Evolutionary conservation across 1,140 invertebrate species (phyloP), one percentile per base, ranked within the genome.

Genomic region (Saxidomus purpurata): DNA sequence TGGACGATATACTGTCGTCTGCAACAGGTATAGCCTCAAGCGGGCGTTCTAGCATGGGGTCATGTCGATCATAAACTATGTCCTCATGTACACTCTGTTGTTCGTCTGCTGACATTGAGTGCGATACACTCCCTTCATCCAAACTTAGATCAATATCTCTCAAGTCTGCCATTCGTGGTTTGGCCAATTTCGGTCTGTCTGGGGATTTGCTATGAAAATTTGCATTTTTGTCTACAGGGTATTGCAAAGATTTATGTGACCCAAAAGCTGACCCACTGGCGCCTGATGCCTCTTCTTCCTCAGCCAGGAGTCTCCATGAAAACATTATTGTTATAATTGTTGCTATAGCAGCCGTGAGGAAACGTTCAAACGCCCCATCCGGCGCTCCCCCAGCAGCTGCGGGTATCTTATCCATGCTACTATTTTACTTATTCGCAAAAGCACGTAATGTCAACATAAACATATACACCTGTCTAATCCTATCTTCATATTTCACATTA

Each of bases 281-380:
- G 22, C 79, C 71, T 13, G 63, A 86, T 0, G 85, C 77, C 55
- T 90, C 87, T n/a, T 92, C 80, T 69, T 91, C 83, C 40, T 95
- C 93, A n/a, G 91, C 92, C 59, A 95, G 81, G 3, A 95, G 87
- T 55, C 94, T 89, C 94, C 94, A 95, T 0, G 94, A 95, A 79
- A 95, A 95, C 91, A 95, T 94, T 13, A 95, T 94, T 15, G 94
- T 95, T 22, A 95, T 94, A 31, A 95, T 95, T 4, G 94, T 92
- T 28, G 94, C 94, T 40, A 95, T 92, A 28, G 94, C 94, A 15
- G 94, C 94, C 2, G 94, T 94, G 13, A 95, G 88, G 81, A 95
- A 95, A 22, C 94, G 77, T 79, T 95, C 94, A 82, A 95, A 95
- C 4, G 94, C 94, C 36, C 94, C 94, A 71, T 95, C 94, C 13